phyloP scores from a whole-genome alignment of 1,140 invertebrate genomes.

The Bombus turneri region DNA sequence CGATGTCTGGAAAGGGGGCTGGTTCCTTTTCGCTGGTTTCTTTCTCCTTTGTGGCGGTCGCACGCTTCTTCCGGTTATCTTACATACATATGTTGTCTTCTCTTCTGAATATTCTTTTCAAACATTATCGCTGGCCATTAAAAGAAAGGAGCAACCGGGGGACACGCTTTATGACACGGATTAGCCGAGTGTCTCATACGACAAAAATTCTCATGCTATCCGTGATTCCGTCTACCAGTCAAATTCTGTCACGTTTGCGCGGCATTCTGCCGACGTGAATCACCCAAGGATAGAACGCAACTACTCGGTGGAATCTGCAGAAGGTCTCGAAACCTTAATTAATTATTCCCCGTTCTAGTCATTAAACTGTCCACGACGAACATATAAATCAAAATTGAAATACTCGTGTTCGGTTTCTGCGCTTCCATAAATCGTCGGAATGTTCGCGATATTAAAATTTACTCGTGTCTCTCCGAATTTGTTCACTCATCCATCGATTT shows the following conservation, averaged over 20 bases:
- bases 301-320: neutral
- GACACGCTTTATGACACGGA: conserved; percentile 2
- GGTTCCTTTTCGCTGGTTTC: neutral
- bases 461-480: too few relatives aligned
- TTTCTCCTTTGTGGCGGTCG: neutral
- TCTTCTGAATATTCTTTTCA: neutral
- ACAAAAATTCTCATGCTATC: neutral
- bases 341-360: neutral
- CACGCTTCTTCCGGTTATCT: neutral
- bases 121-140: neutral
- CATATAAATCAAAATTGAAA: neutral
- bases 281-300: conserved; percentile 18
- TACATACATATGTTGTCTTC: neutral
- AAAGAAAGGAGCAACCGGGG: neutral
- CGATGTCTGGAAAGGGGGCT: conserved; percentile 22
- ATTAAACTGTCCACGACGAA: neutral
- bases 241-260: conserved; percentile 33
- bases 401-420: neutral
- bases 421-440: neutral
- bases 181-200: neutral
- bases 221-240: conserved; percentile 7
- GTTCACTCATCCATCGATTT: too few relatives aligned
- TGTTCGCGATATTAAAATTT: neutral
- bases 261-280: conserved; percentile 16
- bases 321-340: conserved; percentile 2